Conservation (phyloP, 2,797 vertebrate genomes). For the Sebastes diploproa region DNA sequence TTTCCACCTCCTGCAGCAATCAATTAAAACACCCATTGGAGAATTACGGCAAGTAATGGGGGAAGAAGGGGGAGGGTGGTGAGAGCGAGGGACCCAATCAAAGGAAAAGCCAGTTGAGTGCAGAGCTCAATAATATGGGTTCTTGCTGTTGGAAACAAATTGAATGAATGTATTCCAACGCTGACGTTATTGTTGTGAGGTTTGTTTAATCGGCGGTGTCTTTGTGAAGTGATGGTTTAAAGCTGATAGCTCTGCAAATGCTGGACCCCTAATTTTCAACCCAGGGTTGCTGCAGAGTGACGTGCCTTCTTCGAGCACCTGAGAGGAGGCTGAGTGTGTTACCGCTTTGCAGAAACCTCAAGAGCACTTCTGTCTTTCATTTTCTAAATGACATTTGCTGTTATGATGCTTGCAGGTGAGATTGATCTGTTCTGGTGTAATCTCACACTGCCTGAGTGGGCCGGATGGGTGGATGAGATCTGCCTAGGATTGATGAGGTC, state of each 20-base stretch:
- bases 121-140: constrained; percentile 25
- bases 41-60: constrained; percentile 45
- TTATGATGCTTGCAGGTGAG: constrained; percentile 49
- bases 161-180: constrained; percentile 41
- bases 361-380: constrained; percentile 52
- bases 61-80: not conserved
- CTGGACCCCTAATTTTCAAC: constrained; percentile 28
- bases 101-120: constrained; percentile 43
- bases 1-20: constrained; percentile 58
- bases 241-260: constrained; percentile 41
- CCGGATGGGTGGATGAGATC: constrained; percentile 49
- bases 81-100: constrained; percentile 41
- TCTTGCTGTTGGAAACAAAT: constrained; percentile 34
- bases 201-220: constrained; percentile 47
- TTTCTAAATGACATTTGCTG: constrained; percentile 57
- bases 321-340: constrained; percentile 41
- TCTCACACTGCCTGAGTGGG: constrained; percentile 53
- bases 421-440: constrained; percentile 65
- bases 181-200: constrained; percentile 25
- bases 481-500: constrained; percentile 57
- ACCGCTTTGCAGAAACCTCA: constrained; percentile 44
- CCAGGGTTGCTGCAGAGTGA: constrained; percentile 21
- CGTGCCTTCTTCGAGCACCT: constrained; percentile 44
- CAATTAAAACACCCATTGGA: constrained; percentile 66
- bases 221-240: constrained; percentile 36